phyloP scores from a whole-genome alignment of 2,113 vertebrate species.

The Castor canadensis region DNA sequence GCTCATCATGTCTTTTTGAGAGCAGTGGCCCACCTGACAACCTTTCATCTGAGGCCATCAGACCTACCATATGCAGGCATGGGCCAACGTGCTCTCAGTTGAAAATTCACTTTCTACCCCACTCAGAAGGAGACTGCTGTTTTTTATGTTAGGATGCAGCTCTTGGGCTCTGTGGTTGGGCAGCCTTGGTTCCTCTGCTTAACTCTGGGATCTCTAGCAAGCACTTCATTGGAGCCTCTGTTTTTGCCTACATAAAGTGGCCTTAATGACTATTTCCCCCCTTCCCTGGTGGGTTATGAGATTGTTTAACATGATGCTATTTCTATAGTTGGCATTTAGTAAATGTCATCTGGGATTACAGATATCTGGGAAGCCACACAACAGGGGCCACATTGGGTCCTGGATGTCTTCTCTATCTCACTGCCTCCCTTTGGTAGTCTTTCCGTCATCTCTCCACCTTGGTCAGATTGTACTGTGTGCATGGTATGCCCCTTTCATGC shows the following conservation, averaged over 20 bases:
- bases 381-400: neutral
- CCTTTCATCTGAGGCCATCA: neutral
- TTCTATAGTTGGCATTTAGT: neutral
- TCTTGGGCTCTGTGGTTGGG: neutral
- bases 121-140: neutral
- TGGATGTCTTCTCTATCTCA: neutral
- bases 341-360: neutral
- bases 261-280: neutral
- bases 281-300: neutral
- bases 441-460: neutral
- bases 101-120: neutral
- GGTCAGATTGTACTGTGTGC: neutral
- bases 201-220: neutral
- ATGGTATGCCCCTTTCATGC: neutral
- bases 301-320: neutral
- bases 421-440: neutral
- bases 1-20: neutral
- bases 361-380: neutral
- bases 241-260: neutral
- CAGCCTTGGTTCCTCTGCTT: neutral
- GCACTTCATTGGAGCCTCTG: neutral
- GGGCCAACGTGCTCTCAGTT: neutral
- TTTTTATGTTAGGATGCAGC: neutral
- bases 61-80: accelerated
- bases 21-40: neutral